Conservation (phyloP, 2,888 invertebrate species). For the Ochropleura leucogaster region DNA sequence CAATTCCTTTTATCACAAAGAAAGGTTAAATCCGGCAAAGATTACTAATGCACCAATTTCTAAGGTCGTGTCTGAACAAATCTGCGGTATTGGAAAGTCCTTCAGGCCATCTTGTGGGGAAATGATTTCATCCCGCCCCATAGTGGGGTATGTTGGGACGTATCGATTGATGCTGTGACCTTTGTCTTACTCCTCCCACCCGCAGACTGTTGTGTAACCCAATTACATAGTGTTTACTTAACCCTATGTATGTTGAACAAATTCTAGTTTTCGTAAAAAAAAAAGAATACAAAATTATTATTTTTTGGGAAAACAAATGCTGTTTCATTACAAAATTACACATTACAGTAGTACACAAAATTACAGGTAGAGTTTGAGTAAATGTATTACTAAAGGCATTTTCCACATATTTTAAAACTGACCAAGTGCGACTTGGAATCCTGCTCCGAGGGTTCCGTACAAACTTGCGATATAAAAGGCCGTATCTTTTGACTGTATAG, state of each 20-base stretch:
- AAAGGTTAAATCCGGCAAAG: constrained; percentile 32
- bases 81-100: constrained; percentile 38
- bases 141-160: constrained; percentile 40
- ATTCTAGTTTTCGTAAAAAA: constrained; percentile 1
- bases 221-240: constrained; percentile 54
- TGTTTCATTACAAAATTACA: too few species aligned
- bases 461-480: too few species aligned
- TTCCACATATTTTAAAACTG: too few species aligned
- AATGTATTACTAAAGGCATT: too few species aligned
- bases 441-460: too few species aligned
- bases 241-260: constrained; percentile 32
- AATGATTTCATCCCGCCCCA: constrained; percentile 49
- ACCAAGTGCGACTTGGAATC: too few species aligned
- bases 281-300: too few species aligned
- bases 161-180: constrained; percentile 74
- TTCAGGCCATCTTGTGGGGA: constrained; percentile 44
- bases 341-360: too few species aligned
- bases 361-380: too few species aligned
- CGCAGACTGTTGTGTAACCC: constrained; percentile 51
- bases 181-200: constrained; percentile 60
- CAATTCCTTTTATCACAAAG: constrained; percentile 31
- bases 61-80: constrained; percentile 53
- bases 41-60: constrained; percentile 49
- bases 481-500: too few species aligned
- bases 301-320: too few species aligned